Percentiles rank a stretch among this genome's conserved stretches.
These are phyloP conservation scores for Latrodectus elegans DNA, from an alignment of 2,888 invertebrate genomes.

Conservation along the genomic window DNA sequence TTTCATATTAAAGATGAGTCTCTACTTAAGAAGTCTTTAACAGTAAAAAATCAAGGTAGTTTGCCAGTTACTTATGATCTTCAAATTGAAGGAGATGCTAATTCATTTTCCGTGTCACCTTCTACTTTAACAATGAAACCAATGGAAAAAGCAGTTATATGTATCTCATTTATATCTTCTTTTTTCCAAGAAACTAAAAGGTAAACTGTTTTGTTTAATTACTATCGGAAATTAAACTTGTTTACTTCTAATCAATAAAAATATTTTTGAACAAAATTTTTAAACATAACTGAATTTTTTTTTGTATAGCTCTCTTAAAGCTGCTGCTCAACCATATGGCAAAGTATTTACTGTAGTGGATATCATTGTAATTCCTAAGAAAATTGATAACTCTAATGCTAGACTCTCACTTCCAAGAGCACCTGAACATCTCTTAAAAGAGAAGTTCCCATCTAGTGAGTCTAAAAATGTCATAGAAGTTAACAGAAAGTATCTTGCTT, in stretches of 20 bases:
- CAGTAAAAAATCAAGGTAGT: slow-evolving; percentile 28
- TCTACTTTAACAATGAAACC: slow-evolving; percentile 25
- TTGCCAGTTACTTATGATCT: slow-evolving; percentile 45
- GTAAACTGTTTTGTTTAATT: slow-evolving; percentile 4
- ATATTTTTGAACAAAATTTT: neutral
- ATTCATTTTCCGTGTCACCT: slow-evolving; percentile 37
- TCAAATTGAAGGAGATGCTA: slow-evolving; percentile 32
- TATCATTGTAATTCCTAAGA: slow-evolving; percentile 20
- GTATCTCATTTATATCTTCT: slow-evolving; percentile 26
- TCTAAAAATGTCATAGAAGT: slow-evolving; percentile 32
- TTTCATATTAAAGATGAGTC: slow-evolving; percentile 7
- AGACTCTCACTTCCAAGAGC: neutral
- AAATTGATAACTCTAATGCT: neutral
- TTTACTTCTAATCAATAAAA: neutral
- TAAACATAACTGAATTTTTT: neutral
- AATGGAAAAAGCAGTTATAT: slow-evolving; percentile 21
- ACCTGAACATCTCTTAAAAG: neutral
- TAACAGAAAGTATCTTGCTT: slow-evolving; percentile 45
- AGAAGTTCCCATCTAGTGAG: neutral
- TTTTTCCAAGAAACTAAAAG: slow-evolving; percentile 13
- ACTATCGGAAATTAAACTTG: neutral
- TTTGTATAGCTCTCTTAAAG: slow-evolving; percentile 40
- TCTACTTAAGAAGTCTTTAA: slow-evolving; percentile 19
- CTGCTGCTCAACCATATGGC: slow-evolving; percentile 55
- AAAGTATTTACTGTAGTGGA: slow-evolving; percentile 37